Base-by-base conservation (phyloP, 2,888 invertebrate species). In the Rotaria socialis region DNA sequence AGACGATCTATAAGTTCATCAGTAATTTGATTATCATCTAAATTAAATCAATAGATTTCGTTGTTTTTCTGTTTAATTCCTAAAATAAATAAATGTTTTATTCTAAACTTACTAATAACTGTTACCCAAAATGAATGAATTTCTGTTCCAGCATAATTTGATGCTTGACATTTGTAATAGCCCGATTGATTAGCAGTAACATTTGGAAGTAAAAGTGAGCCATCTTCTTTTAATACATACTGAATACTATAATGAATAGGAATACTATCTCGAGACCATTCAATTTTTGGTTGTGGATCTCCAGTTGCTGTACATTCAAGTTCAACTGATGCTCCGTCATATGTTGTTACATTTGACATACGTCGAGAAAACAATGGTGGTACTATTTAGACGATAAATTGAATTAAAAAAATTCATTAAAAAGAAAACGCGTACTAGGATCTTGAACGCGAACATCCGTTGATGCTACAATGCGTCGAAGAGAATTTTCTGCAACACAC, bases 231-330 rank as follows among this genome's bases (percentile, higher is more conserved):
- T 35, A 86, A 85, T 52, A 80, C 67, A 41, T 85, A 60, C 2
- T 75, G n/a, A 27, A 75, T 35, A 58, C 80, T 58, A 47, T 75
- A 85, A 2, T 43, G 41, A 47, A 86, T 85, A 24, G 56, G 85
- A 16, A 50, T 27, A 24, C 85, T 75, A 56, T 86, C 60, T 35
- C 80, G 74, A 43, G 56, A 85, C 86, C 86, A 86, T 47, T 85
- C 47, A 43, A 86, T 85, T 85, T 86, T 85, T 2, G 86, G 86
- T 52, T 85, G 75, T 22, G 86, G 86, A n/a, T 85, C 84, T 35
- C 86, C 86, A n/a, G 85, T 85, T n/a, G 85, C 86, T 58, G 75
- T 75, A 41, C 86, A 86, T 56, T 86, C 86, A 1, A 86, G 35
- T 75, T 75, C 75, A 75, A 84, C 85, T 5, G 16, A n/a, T 35